These are phyloP conservation scores for Colletes gigas DNA, from an alignment of 1,140 invertebrate genomes.

Conservation along the genomic window DNA sequence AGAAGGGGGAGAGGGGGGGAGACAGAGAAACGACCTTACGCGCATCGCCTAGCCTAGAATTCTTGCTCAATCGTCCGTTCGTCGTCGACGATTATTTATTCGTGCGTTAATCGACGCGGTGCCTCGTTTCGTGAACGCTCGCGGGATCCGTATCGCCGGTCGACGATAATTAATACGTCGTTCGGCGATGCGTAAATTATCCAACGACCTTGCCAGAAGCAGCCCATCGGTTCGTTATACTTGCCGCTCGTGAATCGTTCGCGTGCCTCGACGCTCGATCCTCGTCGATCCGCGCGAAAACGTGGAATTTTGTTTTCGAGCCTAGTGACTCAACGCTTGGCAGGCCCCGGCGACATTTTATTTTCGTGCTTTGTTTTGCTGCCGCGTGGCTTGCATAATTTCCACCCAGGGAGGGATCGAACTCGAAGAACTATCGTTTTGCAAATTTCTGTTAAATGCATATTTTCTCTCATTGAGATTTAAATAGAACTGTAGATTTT, in stretches of 20 bases:
- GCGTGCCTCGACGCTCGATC: neutral
- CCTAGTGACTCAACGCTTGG: conserved; percentile 47
- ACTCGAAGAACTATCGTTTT: conserved; percentile 5
- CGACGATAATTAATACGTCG: conserved; percentile 36
- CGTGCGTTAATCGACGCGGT: conserved; percentile 45
- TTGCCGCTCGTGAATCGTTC: neutral
- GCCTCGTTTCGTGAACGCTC: conserved; percentile 3
- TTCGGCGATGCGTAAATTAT: conserved; percentile 13
- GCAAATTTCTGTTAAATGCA: neutral
- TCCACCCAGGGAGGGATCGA: neutral
- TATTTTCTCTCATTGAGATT: too few species aligned
- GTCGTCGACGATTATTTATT: conserved; percentile 44
- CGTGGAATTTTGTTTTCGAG: conserved; percentile 40
- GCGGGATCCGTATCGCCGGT: neutral
- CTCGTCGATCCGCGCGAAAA: neutral
- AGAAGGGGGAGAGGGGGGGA: conserved; percentile 37
- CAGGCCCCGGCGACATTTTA: conserved; percentile 39
- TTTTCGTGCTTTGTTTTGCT: conserved; percentile 47
- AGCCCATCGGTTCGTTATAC: neutral
- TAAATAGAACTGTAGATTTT: too few species aligned
- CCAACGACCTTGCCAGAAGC: conserved; percentile 4
- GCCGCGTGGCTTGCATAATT: conserved; percentile 50
- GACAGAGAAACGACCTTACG: conserved; percentile 52
- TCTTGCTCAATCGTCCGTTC: conserved; percentile 55
- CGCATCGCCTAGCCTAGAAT: conserved; percentile 41